A percentile compares a stretch with the other conserved stretches of the same genome.
Evolutionary conservation across 2,888 invertebrate genomes (phyloP).

Genomic region (Exocentrus adspersus): DNA sequence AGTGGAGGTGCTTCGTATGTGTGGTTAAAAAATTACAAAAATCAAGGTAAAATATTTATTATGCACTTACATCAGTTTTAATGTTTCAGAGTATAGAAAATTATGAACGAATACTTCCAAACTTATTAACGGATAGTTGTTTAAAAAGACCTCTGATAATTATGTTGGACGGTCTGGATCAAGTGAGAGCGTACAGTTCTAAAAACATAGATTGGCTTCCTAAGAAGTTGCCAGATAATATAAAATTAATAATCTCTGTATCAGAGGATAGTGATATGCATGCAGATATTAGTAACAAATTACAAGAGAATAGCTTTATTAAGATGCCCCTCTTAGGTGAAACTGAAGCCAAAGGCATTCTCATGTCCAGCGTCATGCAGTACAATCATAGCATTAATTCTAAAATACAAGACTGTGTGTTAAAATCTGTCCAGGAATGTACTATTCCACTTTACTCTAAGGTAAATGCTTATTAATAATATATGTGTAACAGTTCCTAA

Average conservation of each 20-base stretch:
- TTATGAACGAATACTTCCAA: constrained; percentile 72
- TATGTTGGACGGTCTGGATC: constrained; percentile 81
- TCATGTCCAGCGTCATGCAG: constrained; percentile 68
- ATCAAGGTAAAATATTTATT: no score
- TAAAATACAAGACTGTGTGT: constrained; percentile 68
- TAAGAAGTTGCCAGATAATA: constrained; percentile 74
- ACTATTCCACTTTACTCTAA: constrained; percentile 77
- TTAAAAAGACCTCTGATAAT: constrained; percentile 73
- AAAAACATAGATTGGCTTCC: constrained; percentile 81
- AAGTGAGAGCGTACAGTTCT: constrained; percentile 68
- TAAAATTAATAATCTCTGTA: constrained; percentile 80
- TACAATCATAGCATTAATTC: constrained; percentile 72
- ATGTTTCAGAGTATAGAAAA: constrained; percentile 74
- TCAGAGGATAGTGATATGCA: constrained; percentile 66
- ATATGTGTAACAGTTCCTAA: no score
- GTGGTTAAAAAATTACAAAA: no score
- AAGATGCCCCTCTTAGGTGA: constrained; percentile 67
- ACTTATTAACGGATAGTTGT: constrained; percentile 67
- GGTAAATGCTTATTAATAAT: constrained; percentile 61
- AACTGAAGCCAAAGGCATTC: constrained; percentile 66
- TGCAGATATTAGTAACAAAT: constrained; percentile 57
- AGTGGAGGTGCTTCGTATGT: no score
- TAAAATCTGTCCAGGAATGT: constrained; percentile 71
- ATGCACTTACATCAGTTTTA: background rate
- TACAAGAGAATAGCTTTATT: constrained; percentile 57